Conservation (phyloP, 2,113 vertebrate genomes). For the Sorex araneus region DNA sequence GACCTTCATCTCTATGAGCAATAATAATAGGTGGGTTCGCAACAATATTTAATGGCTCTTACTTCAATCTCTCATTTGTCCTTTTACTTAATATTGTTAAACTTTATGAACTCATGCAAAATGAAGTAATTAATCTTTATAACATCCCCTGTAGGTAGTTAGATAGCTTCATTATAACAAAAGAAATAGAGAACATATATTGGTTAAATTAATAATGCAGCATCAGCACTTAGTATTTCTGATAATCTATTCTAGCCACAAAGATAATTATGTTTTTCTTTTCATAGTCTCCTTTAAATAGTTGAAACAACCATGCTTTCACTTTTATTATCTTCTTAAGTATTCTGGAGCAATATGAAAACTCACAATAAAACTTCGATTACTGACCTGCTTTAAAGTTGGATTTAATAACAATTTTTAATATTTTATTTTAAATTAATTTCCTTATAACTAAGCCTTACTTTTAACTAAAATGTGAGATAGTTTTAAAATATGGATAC, state of each 20-base stretch:
- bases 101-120: constrained; percentile 73
- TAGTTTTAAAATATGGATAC: constrained; percentile 56
- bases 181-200: constrained; percentile 61
- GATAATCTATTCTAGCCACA: constrained; percentile 60
- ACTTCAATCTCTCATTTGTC: constrained; percentile 60
- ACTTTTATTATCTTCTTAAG: neutral
- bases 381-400: constrained; percentile 7
- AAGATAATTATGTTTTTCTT: constrained; percentile 38
- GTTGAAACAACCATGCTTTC: neutral
- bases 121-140: constrained; percentile 80
- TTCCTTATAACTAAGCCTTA: constrained; percentile 2
- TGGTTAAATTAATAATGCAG: constrained; percentile 58
- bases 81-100: constrained; percentile 80
- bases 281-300: constrained; percentile 10
- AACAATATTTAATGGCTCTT: constrained; percentile 54
- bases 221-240: constrained; percentile 56
- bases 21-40: constrained; percentile 45
- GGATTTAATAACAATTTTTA: neutral
- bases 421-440: constrained; percentile 56
- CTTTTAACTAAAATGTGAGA: constrained; percentile 68
- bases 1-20: constrained; percentile 47
- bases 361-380: neutral
- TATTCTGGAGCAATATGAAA: neutral
- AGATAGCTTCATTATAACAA: constrained; percentile 75
- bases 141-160: constrained; percentile 55